These are phyloP conservation scores for Ploceus nigricollis DNA, from an alignment of 2,113 vertebrate genomes.

Conservation along the genomic window DNA sequence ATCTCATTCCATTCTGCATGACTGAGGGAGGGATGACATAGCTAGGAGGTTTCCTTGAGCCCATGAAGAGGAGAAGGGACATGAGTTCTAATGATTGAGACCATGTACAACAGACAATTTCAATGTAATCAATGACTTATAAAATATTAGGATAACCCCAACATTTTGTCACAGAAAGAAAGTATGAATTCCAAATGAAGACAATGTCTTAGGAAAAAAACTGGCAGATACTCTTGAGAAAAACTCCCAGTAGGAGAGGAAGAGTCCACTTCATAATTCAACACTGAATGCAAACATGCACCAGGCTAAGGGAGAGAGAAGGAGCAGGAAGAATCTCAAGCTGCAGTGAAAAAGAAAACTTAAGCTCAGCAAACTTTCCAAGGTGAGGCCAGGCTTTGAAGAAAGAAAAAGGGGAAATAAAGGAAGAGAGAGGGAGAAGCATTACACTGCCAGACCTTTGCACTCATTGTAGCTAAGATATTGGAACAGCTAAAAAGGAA, in stretches of 20 bases:
- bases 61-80: neutral
- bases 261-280: neutral
- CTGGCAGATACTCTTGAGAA: neutral
- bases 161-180: neutral
- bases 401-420: neutral
- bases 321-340: neutral
- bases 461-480: neutral
- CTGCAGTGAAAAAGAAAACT: neutral
- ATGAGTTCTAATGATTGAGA: neutral
- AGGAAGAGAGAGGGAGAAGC: neutral
- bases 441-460: neutral
- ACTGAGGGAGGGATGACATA: neutral
- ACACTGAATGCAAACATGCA: neutral
- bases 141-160: neutral
- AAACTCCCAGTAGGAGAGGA: neutral
- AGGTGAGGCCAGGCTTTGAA: neutral
- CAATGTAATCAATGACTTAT: neutral
- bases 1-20: neutral
- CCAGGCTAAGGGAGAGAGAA: neutral
- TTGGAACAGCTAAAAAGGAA: constrained; percentile 40
- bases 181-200: neutral
- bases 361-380: neutral
- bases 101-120: neutral
- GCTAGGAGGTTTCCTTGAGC: neutral
- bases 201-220: neutral